A percentile compares a stretch with the other conserved stretches of the same genome.
Conservation (phyloP, 1,140 invertebrate genomes). For the Heliconius nattereri region DNA sequence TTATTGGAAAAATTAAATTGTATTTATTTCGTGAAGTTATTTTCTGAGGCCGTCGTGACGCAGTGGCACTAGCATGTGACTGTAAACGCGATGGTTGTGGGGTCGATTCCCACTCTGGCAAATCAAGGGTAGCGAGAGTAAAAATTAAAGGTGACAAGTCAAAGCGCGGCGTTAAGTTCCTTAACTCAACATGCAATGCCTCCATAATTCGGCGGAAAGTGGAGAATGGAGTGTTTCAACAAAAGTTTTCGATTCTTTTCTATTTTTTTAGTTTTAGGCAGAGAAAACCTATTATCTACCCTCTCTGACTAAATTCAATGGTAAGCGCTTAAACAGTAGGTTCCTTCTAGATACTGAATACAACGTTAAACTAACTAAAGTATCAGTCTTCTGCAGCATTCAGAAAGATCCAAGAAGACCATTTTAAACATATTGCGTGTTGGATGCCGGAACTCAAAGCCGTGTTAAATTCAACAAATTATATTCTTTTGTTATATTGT, state of each 20-base stretch:
- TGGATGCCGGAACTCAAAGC: background rate
- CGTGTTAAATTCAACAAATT: background rate
- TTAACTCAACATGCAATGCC: background rate
- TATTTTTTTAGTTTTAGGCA: too few relatives aligned
- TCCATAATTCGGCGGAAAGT: background rate
- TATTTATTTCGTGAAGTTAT: background rate
- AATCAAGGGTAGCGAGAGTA: background rate
- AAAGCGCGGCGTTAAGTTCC: background rate
- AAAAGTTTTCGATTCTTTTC: too few relatives aligned
- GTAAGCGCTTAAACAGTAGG: too few relatives aligned
- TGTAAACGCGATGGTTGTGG: too few relatives aligned
- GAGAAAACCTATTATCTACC: too few relatives aligned
- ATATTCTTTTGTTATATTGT: background rate
- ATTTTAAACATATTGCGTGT: too few relatives aligned
- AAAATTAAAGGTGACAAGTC: too few relatives aligned
- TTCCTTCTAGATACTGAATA: too few relatives aligned
- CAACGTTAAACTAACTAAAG: too few relatives aligned
- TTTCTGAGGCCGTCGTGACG: background rate
- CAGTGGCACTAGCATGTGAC: background rate
- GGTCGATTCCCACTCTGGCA: background rate
- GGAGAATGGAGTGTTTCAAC: background rate
- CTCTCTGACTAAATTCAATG: too few relatives aligned
- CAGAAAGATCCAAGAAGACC: too few relatives aligned
- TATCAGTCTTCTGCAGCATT: background rate
- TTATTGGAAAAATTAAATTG: background rate